Evolutionary conservation across 2,888 invertebrate species (phyloP), one percentile per base, ranked within the genome.

Genomic region (Agonopterix alstromeriana): DNA sequence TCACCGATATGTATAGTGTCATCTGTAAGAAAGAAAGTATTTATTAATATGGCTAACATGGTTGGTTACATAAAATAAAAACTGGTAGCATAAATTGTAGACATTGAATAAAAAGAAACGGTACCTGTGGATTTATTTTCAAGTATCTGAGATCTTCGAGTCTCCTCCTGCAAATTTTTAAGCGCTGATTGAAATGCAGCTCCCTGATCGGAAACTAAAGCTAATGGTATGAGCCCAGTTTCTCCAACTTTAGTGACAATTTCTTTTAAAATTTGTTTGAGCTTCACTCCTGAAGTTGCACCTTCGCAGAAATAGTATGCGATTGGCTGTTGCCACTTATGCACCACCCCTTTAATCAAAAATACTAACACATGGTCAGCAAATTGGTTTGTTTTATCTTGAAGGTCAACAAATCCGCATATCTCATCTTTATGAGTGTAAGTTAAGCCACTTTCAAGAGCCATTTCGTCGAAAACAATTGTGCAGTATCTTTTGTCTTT

Each of bases 301-400:
- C 56, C 51, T 43, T 48, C 17, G 11, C 51, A 52, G 36, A 49
- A 56, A 40, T 56, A 56, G 43, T 43, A 56, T 10, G 51, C 56
- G 4, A 54, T 8, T 12, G 51, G 54, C 44, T 56, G 52, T 43
- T 54, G 52, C 50, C 49, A 51, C 11, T 52, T 52, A 10, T 35
- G 40, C 2, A 48, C 40, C 7, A 47, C 48, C 14, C 55, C 55
- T 38, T 52, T 27, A 12, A 55, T 7, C 51, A 55, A 48, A 38
- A 55, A 53, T 4, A 49, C 51, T 8, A 53, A 45, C 10, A 50
- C 52, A 46, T 53, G 48, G 38, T 53, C 53, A 36, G 53, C 51
- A 48, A 45, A 50, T 10, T 47, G 35, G 10, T 45, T 42, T 9
- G 36, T 47, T 46, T 46, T 48, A 43, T 46, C 27, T 10, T 49